Conservation (phyloP, 2,113 vertebrate species). For the Cervus canadensis region DNA sequence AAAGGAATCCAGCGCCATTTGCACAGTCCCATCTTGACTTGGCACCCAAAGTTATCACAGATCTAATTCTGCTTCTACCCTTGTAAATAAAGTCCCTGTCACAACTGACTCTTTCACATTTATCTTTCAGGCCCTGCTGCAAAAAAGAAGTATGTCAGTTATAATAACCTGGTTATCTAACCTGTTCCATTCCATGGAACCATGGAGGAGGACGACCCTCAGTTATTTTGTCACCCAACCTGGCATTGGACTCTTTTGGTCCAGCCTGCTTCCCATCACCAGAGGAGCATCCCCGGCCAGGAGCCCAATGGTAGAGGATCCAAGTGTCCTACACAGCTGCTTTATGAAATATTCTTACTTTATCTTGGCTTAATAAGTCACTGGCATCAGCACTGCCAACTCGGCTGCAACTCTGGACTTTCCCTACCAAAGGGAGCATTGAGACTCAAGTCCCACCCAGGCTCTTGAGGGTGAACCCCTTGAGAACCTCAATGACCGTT, state of each 20-base stretch:
- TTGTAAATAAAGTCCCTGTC: not conserved
- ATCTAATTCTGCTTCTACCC: not conserved
- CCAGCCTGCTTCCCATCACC: conserved; percentile 60
- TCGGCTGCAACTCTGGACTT: conserved; percentile 64
- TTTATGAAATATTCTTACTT: conserved; percentile 67
- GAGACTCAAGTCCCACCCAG: conserved; percentile 59
- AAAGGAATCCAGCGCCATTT: not conserved
- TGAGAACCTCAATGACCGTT: conserved; percentile 62
- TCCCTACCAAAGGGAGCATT: conserved; percentile 55
- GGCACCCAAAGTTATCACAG: not conserved
- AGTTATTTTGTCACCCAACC: conserved; percentile 67
- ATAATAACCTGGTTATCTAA: conserved; percentile 95
- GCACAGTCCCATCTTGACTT: not conserved
- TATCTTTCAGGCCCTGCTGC: conserved; percentile 89
- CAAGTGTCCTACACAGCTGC: conserved; percentile 74
- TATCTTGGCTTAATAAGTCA: conserved; percentile 76
- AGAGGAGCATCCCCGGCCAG: conserved; percentile 54
- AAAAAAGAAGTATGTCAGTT: conserved; percentile 95
- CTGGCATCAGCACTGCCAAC: conserved; percentile 73
- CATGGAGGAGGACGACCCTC: conserved; percentile 62
- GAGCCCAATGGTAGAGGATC: conserved; percentile 67
- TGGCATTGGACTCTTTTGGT: conserved; percentile 70
- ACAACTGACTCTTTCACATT: not conserved
- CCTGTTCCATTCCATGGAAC: conserved; percentile 67
- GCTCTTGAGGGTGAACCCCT: conserved; percentile 60